Evolutionary conservation across 2,888 invertebrate genomes (phyloP), one percentile per base, ranked within the genome.

Genomic region (Heteromurus nitidus): DNA sequence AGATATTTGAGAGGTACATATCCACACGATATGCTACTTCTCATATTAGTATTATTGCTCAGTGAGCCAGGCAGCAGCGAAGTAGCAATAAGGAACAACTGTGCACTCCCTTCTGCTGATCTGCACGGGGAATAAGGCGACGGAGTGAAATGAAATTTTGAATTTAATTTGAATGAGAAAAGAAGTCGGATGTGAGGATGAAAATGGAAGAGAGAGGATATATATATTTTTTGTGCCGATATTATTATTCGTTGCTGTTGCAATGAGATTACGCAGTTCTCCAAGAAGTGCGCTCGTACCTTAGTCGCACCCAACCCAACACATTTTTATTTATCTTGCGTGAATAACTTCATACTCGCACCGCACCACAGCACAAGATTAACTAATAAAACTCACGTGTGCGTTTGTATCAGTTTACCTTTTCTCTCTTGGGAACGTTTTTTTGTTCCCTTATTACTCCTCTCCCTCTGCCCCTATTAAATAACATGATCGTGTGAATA

Each of bases 291-390:
- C n/a, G n/a, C n/a, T n/a, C n/a, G n/a, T n/a, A n/a, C n/a, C n/a
- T n/a, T n/a, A n/a, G n/a, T n/a, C 73, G 73, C 73, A 73, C 64
- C 73, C 73, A 73, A 73, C 64, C 73, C 73, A 73, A 24, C 73
- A 53, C 44, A 73, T 73, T 73, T n/a, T n/a, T 73, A 73, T 73
- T 73, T 73, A 73, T 73, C 73, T 73, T 73, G 62, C 36, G 64
- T 64, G 64, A 64, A 73, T 73, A 64, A 44, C n/a, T n/a, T n/a
- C n/a, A n/a, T n/a, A n/a, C n/a, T n/a, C n/a, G n/a, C n/a, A n/a
- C n/a, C n/a, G n/a, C n/a, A n/a, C n/a, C n/a, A n/a, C n/a, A n/a
- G n/a, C n/a, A n/a, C n/a, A n/a, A n/a, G n/a, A n/a, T n/a, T n/a
- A n/a, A n/a, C n/a, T n/a, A n/a, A n/a, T n/a, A n/a, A n/a, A n/a